Percentiles rank a stretch among this genome's conserved stretches.
Conservation (phyloP, 2,888 invertebrate species). For the Catotricha subobsoleta region DNA sequence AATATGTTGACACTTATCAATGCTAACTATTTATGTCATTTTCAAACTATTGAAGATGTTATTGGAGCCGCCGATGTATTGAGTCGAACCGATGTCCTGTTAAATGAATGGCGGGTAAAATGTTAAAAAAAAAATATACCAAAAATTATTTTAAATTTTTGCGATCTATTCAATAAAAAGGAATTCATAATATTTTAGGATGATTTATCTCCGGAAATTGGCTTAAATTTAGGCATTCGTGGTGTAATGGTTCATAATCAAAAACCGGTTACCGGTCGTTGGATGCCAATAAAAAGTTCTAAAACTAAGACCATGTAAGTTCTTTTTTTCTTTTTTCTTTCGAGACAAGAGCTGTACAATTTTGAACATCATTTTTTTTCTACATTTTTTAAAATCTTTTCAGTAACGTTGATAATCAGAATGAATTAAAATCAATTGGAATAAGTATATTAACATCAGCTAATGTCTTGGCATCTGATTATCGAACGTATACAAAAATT, state of each 20-base stretch:
- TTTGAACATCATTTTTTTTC: not conserved
- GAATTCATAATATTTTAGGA: constrained; percentile 12
- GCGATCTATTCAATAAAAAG: no score
- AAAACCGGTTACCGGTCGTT: constrained; percentile 41
- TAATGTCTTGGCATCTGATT: constrained; percentile 9
- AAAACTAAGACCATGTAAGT: not conserved
- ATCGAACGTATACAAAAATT: constrained; percentile 9
- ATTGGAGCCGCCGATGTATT: constrained; percentile 43
- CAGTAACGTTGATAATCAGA: constrained; percentile 2
- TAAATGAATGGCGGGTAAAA: constrained; percentile 40
- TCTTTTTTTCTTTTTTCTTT: not conserved
- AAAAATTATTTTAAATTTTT: no score
- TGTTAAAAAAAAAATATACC: constrained; percentile 1
- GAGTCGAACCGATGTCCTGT: constrained; percentile 50
- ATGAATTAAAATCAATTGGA: constrained; percentile 2
- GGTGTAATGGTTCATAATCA: constrained; percentile 55
- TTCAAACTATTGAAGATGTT: constrained; percentile 42
- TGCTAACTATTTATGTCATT: constrained; percentile 59
- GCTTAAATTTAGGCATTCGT: constrained; percentile 43
- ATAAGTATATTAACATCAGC: constrained; percentile 3
- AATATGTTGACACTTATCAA: constrained; percentile 49
- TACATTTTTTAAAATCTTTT: not conserved
- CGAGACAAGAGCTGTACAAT: not conserved
- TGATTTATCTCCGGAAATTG: constrained; percentile 26
- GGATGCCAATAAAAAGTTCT: constrained; percentile 52